Evolutionary conservation across 2,888 invertebrate genomes (phyloP), one percentile per base, ranked within the genome.

Genomic region (Phymatocera aterrima): DNA sequence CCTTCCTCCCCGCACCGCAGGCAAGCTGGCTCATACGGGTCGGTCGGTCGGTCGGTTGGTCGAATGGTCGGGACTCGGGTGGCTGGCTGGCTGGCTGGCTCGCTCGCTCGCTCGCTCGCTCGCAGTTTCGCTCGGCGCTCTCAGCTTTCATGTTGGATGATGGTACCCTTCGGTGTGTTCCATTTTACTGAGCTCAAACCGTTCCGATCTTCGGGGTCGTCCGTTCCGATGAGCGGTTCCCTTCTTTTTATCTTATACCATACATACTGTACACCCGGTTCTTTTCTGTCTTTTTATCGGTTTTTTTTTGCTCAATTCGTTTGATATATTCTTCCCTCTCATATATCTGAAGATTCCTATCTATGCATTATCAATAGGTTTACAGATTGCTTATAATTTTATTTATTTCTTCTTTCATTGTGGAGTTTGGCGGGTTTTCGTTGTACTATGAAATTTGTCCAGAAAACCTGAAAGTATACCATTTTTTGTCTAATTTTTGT

Each of bases 1-100:
- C 87, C 87, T 88, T 84, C 79, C 78, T 77, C 72, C 78, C 79
- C 78, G 80, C 82, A 80, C 80, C 54, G 79, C 81, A 81, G 82
- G 78, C 78, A 79, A 78, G 77, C 75, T 75, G 79, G 40, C 78
- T 78, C 74, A 75, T 65, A 48, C 78, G 77, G 80, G 80, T 79
- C 80, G 80, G 81, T 80, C 82, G 75, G 54, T 75, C 75, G 75
- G 75, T 75, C 60, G 75, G 75, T 75, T 75, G 75, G 75, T 75
- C 75, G 75, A 75, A 75, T 75, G 75, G 75, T 75, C 75, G 75
- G 75, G 75, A 75, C 75, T 75, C 75, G 75, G 75, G 75, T 75
- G 75, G 60, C 48, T 78, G 72, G 74, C 61, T 74, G 24, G 75
- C 80, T 81, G 81, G 77, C 77, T 79, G 75, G 65, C 72, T 74